A percentile compares a stretch with the other conserved stretches of the same genome.
Evolutionary conservation across 1,140 invertebrate species (phyloP).

Genomic region (Drosophila watanabei): DNA sequence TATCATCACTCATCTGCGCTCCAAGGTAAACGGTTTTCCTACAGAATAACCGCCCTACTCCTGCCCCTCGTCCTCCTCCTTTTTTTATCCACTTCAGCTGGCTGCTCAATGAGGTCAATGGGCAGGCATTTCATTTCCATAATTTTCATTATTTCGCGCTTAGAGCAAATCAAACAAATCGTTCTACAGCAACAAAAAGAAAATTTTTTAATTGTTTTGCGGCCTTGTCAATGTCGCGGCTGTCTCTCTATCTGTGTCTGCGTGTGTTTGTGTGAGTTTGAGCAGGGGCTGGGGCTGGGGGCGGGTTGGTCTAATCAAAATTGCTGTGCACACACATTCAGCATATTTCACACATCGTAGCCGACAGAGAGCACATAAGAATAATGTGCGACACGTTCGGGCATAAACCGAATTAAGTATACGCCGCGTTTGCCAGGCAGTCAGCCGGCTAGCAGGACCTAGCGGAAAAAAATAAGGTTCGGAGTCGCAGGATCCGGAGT

Average conservation of each 20-base stretch:
- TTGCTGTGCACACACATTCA: slow-evolving; percentile 74
- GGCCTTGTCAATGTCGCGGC: slow-evolving; percentile 43
- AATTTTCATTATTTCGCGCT: slow-evolving; percentile 74
- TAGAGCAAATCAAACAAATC: slow-evolving; percentile 82
- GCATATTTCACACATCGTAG: slow-evolving; percentile 81
- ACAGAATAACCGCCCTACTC: neutral
- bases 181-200: slow-evolving; percentile 32
- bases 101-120: slow-evolving; percentile 80
- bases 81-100: slow-evolving; percentile 42
- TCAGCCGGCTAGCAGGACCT: slow-evolving; percentile 44
- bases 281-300: neutral
- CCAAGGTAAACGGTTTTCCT: slow-evolving; percentile 22
- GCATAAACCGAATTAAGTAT: slow-evolving; percentile 84
- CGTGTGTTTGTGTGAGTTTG: neutral
- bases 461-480: slow-evolving; percentile 13
- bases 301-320: slow-evolving; percentile 68
- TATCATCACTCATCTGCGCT: slow-evolving; percentile 20
- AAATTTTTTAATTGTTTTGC: slow-evolving; percentile 73
- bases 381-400: slow-evolving; percentile 82
- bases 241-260: neutral
- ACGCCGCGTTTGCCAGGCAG: slow-evolving; percentile 77
- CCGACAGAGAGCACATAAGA: slow-evolving; percentile 59
- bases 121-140: slow-evolving; percentile 70
- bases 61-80: neutral
- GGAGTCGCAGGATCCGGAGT: neutral